A percentile compares a stretch with the other conserved stretches of the same genome.
Evolutionary conservation across 2,888 invertebrate species (phyloP).

Genomic region (Maniola hyperantus): DNA sequence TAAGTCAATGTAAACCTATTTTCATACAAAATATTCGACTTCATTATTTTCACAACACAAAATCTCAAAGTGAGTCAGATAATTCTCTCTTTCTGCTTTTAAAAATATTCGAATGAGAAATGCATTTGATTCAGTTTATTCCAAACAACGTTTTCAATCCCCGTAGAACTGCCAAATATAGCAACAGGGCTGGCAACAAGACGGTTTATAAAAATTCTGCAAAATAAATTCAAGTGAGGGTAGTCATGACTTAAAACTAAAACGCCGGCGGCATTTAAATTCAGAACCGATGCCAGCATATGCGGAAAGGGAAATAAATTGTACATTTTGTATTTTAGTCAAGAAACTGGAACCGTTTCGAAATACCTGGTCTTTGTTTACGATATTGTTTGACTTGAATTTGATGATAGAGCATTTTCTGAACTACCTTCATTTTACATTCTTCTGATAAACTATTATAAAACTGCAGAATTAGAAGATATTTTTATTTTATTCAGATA

Average conservation of each 20-base stretch:
- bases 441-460: too few relatives aligned
- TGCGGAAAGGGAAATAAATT: constrained; percentile 19
- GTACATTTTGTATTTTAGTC: constrained; percentile 18
- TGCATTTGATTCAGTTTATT: constrained; percentile 2
- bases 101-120: background rate
- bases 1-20: too few relatives aligned
- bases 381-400: constrained; percentile 10
- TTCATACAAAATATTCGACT: too few relatives aligned
- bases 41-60: background rate
- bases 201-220: constrained; percentile 18
- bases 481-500: too few relatives aligned
- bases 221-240: constrained; percentile 25
- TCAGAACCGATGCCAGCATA: constrained; percentile 24
- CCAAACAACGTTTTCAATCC: constrained; percentile 4
- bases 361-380: constrained; percentile 17
- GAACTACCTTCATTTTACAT: background rate
- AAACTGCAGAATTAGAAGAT: too few relatives aligned
- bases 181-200: constrained; percentile 9
- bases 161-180: constrained; percentile 12
- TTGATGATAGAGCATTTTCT: constrained; percentile 7
- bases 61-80: background rate
- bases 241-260: constrained; percentile 26
- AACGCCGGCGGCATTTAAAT: constrained; percentile 24
- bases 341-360: constrained; percentile 16
- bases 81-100: background rate